Base-by-base conservation (phyloP, 2,888 invertebrate species). In the Agriotes lineatus region DNA sequence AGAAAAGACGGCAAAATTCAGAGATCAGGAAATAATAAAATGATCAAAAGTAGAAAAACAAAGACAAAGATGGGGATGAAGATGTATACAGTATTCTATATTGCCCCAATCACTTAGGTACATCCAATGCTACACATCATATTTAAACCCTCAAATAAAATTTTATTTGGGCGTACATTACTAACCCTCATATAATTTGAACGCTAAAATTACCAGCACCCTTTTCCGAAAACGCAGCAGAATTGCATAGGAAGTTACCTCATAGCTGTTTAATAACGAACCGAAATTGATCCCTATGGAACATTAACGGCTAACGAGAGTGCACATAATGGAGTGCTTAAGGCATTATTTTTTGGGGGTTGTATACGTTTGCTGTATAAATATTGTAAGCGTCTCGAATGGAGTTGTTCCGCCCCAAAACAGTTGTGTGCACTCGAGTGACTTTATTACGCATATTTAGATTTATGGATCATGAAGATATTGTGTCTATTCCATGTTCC, bases 391-490 rank as follows among this genome's bases (percentile, higher is more conserved):
- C n/a, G 45, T 30, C 44, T 20, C 33, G 30, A 19, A 42, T 5
- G 42, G 22, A 66, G 42, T 42, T 54, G 14, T 48, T 44, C 45
- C 57, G 22, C 64, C 18, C 42, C 30, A 62, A 39, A 64, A 45
- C 64, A 57, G 33, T 56, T 58, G 48, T 63, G 61, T 70, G 70
- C 64, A 72, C 37, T 69, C 65, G 65, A 66, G 60, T 50, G 70
- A 60, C 67, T 72, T 71, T 71, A 71, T 71, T 71, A 69, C 71
- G 69, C 69, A 71, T 69, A 65, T 65, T 72, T 69, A 71, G 70
- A 71, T 71, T 71, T 72, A 71, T 71, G 70, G 59, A 63, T 69
- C 70, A 67, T 66, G 68, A 70, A 68, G 70, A 72, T 69, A 63
- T 67, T 58, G 68, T 57, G 65, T 62, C 65, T 66, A 66, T 67